Evolutionary conservation across 37 sponge, comb jelly and placozoan genomes (phyloP).

Genomic region (Corticium candelabrum): DNA sequence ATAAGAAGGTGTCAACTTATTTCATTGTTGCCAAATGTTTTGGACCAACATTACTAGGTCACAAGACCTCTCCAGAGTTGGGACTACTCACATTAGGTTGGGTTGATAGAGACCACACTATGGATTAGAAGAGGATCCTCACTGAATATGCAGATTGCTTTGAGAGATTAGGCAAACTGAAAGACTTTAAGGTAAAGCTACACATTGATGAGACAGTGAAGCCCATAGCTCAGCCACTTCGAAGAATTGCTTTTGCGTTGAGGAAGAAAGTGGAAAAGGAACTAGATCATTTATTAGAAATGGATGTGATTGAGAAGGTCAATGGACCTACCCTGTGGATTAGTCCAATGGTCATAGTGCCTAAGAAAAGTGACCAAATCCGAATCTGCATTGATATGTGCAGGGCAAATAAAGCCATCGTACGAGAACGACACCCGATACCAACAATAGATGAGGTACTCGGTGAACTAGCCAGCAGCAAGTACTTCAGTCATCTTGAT

Average conservation of each 20-base stretch:
- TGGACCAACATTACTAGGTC: too few relatives aligned
- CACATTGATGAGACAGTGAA: conserved; percentile 26
- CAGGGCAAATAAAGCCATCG: conserved; percentile 38
- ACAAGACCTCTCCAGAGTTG: too few relatives aligned
- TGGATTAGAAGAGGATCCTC: too few relatives aligned
- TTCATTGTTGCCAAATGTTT: too few relatives aligned
- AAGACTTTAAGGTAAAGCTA: conserved; percentile 21
- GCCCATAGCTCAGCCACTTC: conserved; percentile 27
- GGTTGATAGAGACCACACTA: too few relatives aligned
- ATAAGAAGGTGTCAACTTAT: too few relatives aligned
- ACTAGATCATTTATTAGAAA: conserved; percentile 16
- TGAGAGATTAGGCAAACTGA: conserved; percentile 30
- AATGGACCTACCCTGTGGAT: conserved; percentile 44
- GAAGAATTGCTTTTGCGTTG: conserved; percentile 33
- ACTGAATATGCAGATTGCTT: too few relatives aligned
- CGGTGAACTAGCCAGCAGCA: conserved; percentile 21
- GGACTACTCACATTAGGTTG: too few relatives aligned
- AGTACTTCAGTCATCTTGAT: conserved; percentile 28
- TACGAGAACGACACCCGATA: conserved; percentile 34
- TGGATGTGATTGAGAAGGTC: conserved; percentile 30
- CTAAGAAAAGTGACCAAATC: conserved; percentile 32
- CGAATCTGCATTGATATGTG: conserved; percentile 41
- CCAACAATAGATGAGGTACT: conserved; percentile 35
- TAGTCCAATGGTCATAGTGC: conserved; percentile 33
- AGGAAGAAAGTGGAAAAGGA: conserved; percentile 36